Conservation (phyloP, 2,797 vertebrate genomes). For the Propithecus deckenii region DNA sequence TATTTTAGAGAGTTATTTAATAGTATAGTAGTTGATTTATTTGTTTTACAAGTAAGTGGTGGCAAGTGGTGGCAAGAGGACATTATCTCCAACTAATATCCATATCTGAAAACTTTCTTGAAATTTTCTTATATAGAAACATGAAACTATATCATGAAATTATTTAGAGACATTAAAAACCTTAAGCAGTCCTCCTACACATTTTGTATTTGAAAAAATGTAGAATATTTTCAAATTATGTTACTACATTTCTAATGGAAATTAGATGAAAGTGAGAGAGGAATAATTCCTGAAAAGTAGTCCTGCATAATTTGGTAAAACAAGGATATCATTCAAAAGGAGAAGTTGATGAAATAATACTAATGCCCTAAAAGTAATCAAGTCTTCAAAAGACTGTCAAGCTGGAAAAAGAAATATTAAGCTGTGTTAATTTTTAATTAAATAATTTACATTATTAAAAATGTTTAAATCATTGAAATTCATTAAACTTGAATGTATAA, state of each 20-base stretch:
- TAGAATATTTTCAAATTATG: not conserved
- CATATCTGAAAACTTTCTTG: not conserved
- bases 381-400: not conserved
- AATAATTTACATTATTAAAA: not conserved
- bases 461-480: not conserved
- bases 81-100: not conserved
- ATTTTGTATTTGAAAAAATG: not conserved
- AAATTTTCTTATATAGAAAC: not conserved
- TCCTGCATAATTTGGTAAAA: not conserved
- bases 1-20: not conserved
- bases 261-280: fast-evolving
- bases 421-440: not conserved
- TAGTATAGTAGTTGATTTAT: not conserved
- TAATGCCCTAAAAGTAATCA: not conserved
- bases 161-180: not conserved
- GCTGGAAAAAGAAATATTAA: not conserved
- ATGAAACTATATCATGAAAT: not conserved
- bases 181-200: not conserved
- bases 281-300: not conserved
- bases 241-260: not conserved
- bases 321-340: not conserved
- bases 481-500: not conserved
- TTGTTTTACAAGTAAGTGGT: not conserved
- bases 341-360: not conserved
- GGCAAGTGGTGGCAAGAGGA: not conserved